Percentiles rank a stretch among this genome's conserved stretches.
Evolutionary conservation across 2,888 invertebrate species (phyloP).

Genomic region (Tachystola acroxantha): DNA sequence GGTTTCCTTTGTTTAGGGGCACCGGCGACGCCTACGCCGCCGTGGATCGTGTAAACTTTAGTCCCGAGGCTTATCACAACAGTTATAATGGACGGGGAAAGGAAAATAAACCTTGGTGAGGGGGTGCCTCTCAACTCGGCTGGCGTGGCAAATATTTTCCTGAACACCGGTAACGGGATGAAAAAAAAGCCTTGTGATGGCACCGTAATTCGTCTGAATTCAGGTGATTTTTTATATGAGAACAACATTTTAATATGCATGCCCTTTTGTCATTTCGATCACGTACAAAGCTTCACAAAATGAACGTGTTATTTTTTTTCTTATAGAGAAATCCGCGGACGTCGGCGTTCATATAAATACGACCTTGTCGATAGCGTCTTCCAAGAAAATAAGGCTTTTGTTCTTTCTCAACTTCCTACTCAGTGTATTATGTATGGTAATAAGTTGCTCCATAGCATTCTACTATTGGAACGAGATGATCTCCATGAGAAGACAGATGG

Average conservation of each 20-base stretch:
- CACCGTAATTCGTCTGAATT: conserved; percentile 65
- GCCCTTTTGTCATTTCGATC: not conserved
- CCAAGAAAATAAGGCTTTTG: conserved; percentile 69
- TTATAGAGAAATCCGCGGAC: conserved; percentile 63
- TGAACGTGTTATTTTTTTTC: conserved; percentile 24
- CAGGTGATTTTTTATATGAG: conserved; percentile 50
- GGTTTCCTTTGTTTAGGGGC: conserved; percentile 68
- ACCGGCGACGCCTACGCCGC: conserved; percentile 53
- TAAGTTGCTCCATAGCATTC: conserved; percentile 58
- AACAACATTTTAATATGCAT: too few species aligned
- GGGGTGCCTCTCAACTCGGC: conserved; percentile 60
- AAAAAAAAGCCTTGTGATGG: conserved; percentile 51
- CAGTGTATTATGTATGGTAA: conserved; percentile 56
- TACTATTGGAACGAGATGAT: conserved; percentile 68
- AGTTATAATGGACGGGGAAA: conserved; percentile 60
- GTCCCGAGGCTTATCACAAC: too few species aligned
- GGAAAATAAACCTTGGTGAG: conserved; percentile 60
- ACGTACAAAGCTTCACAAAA: not conserved
- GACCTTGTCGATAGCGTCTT: conserved; percentile 68
- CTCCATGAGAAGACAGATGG: conserved; percentile 56
- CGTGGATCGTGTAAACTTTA: conserved; percentile 41
- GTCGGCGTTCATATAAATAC: conserved; percentile 70
- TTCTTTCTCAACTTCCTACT: conserved; percentile 65
- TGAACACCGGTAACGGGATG: conserved; percentile 59
- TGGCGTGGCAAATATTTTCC: conserved; percentile 66